Base-by-base conservation (phyloP, 1,140 invertebrate species). In the Dermatophagoides farinae region DNA sequence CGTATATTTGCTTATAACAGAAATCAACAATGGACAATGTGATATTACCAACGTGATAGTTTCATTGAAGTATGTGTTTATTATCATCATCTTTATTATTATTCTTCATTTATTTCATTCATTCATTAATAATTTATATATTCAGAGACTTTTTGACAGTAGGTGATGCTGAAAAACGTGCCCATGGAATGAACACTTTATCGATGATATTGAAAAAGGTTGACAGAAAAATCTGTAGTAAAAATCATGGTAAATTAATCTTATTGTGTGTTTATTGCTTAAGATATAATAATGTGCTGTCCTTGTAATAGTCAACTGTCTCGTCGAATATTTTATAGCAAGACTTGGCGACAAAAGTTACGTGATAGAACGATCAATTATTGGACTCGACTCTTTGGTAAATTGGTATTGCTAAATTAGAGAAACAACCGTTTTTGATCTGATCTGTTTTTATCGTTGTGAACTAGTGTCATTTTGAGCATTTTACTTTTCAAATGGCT, bases 401-500 rank as follows among this genome's bases (percentile, higher is more conserved):
- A 31, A 8, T 8, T 31, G 1, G 51, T 5, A 31, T 25, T 25
- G 14, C 9, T 10, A 31, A 25, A 53, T 38, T 25, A n/a, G n/a
- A n/a, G n/a, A n/a, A n/a, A n/a, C n/a, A n/a, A n/a, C n/a, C n/a
- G 23, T 53, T 6, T 53, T 20, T 4, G n/a, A n/a, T n/a, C 11
- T 31, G 16, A 53, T 53, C 23, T 53, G 11, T 5, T 1, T n/a
- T 38, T 31, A 53, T 38, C 1, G 12, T 53, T 38, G 14, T 53
- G 23, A 4, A 16, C 12, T 22, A 53, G 53, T 55, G 53, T 55
- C 53, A 55, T 11, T 55, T 55, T 55, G 1, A 14, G 6, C 53
- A 55, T 39, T 55, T 55, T 23, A 55, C 14, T 23, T 55, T 55
- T 38, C 14, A 55, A 55, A 55, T 55, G 53, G 53, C 53, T 25